Base-by-base conservation (phyloP, 2,888 invertebrate species). In the Octodonta nipae region DNA sequence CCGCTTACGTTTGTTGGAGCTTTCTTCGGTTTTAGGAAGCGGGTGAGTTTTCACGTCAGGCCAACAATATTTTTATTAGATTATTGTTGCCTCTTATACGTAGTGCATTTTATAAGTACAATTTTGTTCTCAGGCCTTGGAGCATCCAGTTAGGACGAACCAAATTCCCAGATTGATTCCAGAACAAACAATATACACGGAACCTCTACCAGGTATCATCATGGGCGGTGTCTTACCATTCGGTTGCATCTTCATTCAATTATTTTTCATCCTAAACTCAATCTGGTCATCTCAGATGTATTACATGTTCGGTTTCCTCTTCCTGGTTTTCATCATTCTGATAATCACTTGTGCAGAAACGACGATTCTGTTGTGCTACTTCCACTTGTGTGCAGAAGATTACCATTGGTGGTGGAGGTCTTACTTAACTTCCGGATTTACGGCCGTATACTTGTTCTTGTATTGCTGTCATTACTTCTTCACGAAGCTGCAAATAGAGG, bases 321-420 rank as follows among this genome's bases (percentile, higher is more conserved):
- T 96, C 65, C 74, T 98, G 47, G 96, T 98, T 32, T 98, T 95
- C 63, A 71, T 93, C 51, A 98, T 98, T 56, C 73, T 98, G 44
- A 81, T 96, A 46, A 89, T 98, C 55, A 98, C 96, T 1, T 98
- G 96, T 65, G 93, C 95, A 3, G 95, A 96, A 68, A 95, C 96
- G n/a, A 96, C 96, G 28, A 85, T 98, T 50, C 72, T 98, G 39
- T 75, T 98, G 25, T 95, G 95, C 66, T 98, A 98, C 67, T 98
- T 98, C 74, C 96, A 98, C 67, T 73, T 98, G 12, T 98, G 96
- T 66, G 95, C 96, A n/a, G 96, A 98, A 73, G 96, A 99, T 66
- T 98, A 99, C 64, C 95, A 95, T 63, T 98, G 98, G 98, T 86
- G 84, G 84, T 86, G 85, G 85, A 66, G 93, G 30, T 88, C 89